Evolutionary conservation across 2,888 invertebrate genomes (phyloP), one percentile per base, ranked within the genome.

Genomic region (Tenthredo livida): DNA sequence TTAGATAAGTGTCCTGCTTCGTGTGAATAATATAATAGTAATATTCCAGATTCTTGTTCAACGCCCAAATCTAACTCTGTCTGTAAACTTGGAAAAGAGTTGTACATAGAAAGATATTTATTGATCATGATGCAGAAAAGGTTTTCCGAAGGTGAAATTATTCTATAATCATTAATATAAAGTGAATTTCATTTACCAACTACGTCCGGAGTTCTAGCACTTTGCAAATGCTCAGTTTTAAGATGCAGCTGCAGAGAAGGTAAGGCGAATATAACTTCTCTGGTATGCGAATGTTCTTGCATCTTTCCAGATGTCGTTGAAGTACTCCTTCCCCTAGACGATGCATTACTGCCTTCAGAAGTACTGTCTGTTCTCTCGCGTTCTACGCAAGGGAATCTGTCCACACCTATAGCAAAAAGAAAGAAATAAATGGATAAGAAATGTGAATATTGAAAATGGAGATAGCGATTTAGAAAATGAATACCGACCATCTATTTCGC

Each of bases 211-310:
- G 97, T 96, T 83, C 93, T 93, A 43, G 96, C 95, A 0, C 96
- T 95, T 94, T 99, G 99, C 87, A 96, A 94, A 93, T 99, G 99
- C 91, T 98, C 97, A 4, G 99, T 98, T 94, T 98, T 97, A 87
- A 99, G 95, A 91, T 98, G 97, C 91, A 99, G 95, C 94, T 98
- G 98, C 91, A 99, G 94, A 86, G 98, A 97, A 0, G 99, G 99
- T 91, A 99, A 94, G 43, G 98, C 98, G 94, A 99, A 99, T 93
- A 99, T 98, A n/a, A 98, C 97, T 94, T 99, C 99, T 17, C 98
- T 96, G 87, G 96, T 97, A 93, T 98, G 98, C 90, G 97, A 96
- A 83, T 96, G 96, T 90, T 97, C 97, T 87, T 96, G 96, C n/a
- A 96, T 94, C 91, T 97, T 97, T 40, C 95, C 94, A 54, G 94